A percentile compares a stretch with the other conserved stretches of the same genome.
Evolutionary conservation across 2,113 vertebrate species (phyloP).

Genomic region (Psilopogon haemacephalus): DNA sequence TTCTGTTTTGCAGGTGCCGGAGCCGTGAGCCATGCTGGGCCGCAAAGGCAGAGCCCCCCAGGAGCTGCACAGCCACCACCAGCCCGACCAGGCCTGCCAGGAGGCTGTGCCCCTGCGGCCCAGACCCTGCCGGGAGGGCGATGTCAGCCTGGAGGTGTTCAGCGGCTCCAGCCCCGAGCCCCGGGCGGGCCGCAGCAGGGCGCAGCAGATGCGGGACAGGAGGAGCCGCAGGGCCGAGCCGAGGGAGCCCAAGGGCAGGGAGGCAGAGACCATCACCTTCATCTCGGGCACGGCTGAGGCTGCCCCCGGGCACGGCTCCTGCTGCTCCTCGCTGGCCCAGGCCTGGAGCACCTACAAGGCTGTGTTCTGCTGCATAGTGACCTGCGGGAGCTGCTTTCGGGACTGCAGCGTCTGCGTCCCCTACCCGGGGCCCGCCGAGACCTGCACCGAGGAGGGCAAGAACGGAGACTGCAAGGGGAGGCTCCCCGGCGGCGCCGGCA

Average conservation of each 20-base stretch:
- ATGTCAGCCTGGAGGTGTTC: constrained; percentile 77
- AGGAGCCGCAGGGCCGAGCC: constrained; percentile 69
- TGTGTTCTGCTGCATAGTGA: constrained; percentile 80
- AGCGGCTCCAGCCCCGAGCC: constrained; percentile 68
- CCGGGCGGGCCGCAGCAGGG: constrained; percentile 39
- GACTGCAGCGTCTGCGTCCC: constrained; percentile 85
- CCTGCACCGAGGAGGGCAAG: constrained; percentile 66
- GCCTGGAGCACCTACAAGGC: constrained; percentile 89
- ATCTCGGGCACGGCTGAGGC: constrained; percentile 86
- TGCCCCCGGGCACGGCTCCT: constrained; percentile 66
- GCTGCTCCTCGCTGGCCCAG: constrained; percentile 85
- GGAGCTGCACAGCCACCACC: constrained; percentile 58
- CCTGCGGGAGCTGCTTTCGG: constrained; percentile 74
- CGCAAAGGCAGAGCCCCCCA: constrained; percentile 71
- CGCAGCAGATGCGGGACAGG: constrained; percentile 58
- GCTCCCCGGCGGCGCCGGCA: constrained; percentile 75
- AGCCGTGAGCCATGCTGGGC: constrained; percentile 86
- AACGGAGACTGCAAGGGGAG: constrained; percentile 77
- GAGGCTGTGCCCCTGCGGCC: constrained; percentile 73
- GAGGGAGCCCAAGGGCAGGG: constrained; percentile 74
- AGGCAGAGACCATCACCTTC: constrained; percentile 87
- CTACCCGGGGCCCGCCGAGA: constrained; percentile 58
- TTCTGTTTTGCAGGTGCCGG: constrained; percentile 35
- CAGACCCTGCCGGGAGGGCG: constrained; percentile 65
- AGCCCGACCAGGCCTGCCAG: constrained; percentile 59